Percentiles rank a stretch among this genome's conserved stretches.
Conservation (phyloP, 2,888 invertebrate genomes). For the Lymantria dispar region DNA sequence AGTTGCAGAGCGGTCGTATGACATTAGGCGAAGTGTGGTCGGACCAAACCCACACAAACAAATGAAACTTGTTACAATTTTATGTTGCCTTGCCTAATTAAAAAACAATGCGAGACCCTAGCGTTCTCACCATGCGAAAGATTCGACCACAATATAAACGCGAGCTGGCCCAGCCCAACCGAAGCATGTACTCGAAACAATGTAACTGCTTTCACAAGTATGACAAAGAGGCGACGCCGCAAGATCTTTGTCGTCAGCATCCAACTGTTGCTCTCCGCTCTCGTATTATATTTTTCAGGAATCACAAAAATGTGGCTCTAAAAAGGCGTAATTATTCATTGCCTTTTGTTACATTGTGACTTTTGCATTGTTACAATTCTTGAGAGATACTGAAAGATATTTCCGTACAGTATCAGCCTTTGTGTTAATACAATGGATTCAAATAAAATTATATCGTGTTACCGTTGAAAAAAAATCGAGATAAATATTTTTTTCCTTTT, state of each 20-base stretch:
- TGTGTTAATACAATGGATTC: not conserved
- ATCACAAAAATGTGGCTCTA: not conserved
- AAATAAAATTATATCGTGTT: not conserved
- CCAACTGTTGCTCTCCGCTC: conserved; percentile 17
- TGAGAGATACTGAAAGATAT: not conserved
- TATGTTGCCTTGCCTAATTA: too few relatives aligned
- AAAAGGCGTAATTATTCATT: not conserved
- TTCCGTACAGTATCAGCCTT: not conserved
- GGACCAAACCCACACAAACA: too few relatives aligned
- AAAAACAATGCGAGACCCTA: not conserved
- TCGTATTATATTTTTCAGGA: not conserved
- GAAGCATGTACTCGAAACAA: conserved; percentile 1
- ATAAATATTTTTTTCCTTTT: too few relatives aligned
- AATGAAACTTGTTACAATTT: too few relatives aligned
- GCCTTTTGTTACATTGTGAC: not conserved
- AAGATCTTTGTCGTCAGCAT: conserved; percentile 2
- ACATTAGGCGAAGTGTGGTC: too few relatives aligned
- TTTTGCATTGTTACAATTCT: not conserved
- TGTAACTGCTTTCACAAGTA: not conserved
- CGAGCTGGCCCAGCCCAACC: not conserved
- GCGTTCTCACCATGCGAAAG: not conserved
- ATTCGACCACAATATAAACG: not conserved
- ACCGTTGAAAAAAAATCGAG: not conserved
- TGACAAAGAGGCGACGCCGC: conserved; percentile 6
- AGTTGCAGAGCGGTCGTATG: too few relatives aligned